Evolutionary conservation across 2,888 invertebrate genomes (phyloP).

Genomic region (Trichogramma dendrolimi): DNA sequence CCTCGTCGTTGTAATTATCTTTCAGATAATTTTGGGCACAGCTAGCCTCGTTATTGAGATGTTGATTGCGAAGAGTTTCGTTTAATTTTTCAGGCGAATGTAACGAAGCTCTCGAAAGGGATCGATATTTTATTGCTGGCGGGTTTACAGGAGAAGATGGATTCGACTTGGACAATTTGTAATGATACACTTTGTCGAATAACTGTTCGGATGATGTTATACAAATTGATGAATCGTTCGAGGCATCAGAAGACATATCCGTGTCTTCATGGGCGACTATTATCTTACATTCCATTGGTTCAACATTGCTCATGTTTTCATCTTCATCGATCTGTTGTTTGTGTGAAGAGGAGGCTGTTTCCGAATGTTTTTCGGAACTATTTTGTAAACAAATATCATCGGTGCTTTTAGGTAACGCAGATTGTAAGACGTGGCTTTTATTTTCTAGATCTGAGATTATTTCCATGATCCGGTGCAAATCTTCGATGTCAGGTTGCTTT

Average conservation of each 20-base stretch:
- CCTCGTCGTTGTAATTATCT: conserved; percentile 45
- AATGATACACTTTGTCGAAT: conserved; percentile 34
- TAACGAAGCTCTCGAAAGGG: conserved; percentile 36
- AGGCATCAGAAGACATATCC: conserved; percentile 21
- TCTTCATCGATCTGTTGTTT: conserved; percentile 33
- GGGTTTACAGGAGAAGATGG: conserved; percentile 41
- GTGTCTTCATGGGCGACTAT: conserved; percentile 24
- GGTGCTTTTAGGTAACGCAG: too few species aligned
- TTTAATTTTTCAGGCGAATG: conserved; percentile 41
- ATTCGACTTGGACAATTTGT: conserved; percentile 40
- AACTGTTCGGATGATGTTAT: not conserved
- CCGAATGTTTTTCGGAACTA: too few species aligned
- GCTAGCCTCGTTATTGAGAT: conserved; percentile 40
- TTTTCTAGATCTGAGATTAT: too few species aligned
- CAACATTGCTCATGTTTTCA: conserved; percentile 20
- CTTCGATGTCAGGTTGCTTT: conserved; percentile 43
- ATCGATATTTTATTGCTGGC: conserved; percentile 34
- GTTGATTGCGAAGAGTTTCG: conserved; percentile 43
- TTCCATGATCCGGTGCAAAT: conserved; percentile 38
- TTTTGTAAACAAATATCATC: too few species aligned
- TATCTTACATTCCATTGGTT: conserved; percentile 26
- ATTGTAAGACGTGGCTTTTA: too few species aligned
- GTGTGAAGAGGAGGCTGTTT: not conserved
- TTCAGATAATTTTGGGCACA: conserved; percentile 38
- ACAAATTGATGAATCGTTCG: conserved; percentile 10